These are phyloP conservation scores for Melinaea marsaeus DNA, from an alignment of 2,888 invertebrate species.

Conservation along the genomic window DNA sequence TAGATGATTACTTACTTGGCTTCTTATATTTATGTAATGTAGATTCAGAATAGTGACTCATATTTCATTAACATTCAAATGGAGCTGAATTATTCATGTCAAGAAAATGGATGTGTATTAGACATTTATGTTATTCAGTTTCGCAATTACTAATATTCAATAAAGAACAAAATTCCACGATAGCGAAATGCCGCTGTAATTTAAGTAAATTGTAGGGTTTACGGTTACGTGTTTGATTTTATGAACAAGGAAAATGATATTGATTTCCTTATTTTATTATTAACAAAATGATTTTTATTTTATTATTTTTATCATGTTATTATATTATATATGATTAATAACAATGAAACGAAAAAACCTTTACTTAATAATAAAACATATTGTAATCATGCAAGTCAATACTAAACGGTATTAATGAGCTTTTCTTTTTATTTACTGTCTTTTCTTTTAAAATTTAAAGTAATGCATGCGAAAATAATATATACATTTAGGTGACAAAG, in stretches of 20 bases:
- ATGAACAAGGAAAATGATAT: too few species aligned
- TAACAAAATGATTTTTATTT: too few species aligned
- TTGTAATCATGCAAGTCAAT: constrained; percentile 24
- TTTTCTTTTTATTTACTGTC: constrained; percentile 28
- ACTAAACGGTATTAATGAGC: constrained; percentile 31
- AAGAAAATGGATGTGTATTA: constrained; percentile 25
- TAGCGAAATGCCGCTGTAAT: neutral
- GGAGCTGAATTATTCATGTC: constrained; percentile 25
- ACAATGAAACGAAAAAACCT: too few species aligned
- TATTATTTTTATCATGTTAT: too few species aligned
- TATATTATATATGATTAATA: too few species aligned
- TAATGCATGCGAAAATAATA: neutral
- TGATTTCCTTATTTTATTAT: too few species aligned
- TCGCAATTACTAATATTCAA: constrained; percentile 19
- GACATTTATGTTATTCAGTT: constrained; percentile 24
- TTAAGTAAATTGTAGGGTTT: constrained; percentile 6
- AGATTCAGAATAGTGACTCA: constrained; percentile 38
- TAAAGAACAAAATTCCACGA: constrained; percentile 9
- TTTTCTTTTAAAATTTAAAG: constrained; percentile 24
- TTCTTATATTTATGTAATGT: neutral
- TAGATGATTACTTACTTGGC: too few species aligned
- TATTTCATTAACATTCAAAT: constrained; percentile 28
- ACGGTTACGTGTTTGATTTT: too few species aligned
- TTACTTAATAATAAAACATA: too few species aligned
- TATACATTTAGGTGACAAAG: constrained; percentile 22